A percentile compares a stretch with the other conserved stretches of the same genome.
phyloP scores from a whole-genome alignment of 2,888 invertebrate species.

The Cylloceria caligata region DNA sequence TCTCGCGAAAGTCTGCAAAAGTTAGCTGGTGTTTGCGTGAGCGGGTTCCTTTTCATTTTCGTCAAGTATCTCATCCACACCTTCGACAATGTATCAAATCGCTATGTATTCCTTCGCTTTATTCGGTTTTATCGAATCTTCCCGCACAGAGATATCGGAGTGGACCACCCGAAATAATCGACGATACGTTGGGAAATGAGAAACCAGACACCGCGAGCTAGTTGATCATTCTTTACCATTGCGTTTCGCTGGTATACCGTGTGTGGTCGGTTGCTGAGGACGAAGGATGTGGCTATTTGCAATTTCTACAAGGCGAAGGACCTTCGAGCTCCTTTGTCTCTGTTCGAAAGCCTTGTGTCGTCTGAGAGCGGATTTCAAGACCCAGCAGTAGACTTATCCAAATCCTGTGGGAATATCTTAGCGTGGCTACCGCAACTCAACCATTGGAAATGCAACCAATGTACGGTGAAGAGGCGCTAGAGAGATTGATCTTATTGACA shows the following conservation, averaged over 20 bases:
- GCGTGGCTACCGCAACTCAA: neutral
- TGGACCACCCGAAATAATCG: conserved; percentile 76
- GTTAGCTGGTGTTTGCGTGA: neutral
- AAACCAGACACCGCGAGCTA: conserved; percentile 57
- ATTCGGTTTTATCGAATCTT: conserved; percentile 16
- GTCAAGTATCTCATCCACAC: conserved; percentile 22
- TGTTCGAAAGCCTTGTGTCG: conserved; percentile 62
- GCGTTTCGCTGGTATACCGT: conserved; percentile 46
- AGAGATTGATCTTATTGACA: conserved; percentile 40
- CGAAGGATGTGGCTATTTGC: conserved; percentile 31
- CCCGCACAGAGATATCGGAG: neutral
- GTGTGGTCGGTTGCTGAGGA: conserved; percentile 19
- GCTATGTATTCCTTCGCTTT: conserved; percentile 31
- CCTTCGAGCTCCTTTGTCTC: conserved; percentile 62
- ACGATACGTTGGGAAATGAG: conserved; percentile 57
- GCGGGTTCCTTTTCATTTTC: conserved; percentile 30
- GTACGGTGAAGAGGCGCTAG: neutral
- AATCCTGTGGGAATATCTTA: conserved; percentile 7
- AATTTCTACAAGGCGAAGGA: conserved; percentile 52
- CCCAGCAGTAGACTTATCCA: neutral
- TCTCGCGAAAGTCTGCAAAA: conserved; percentile 44
- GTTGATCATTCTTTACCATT: conserved; percentile 43
- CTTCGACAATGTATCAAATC: conserved; percentile 54
- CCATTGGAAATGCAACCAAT: neutral
- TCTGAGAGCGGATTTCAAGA: conserved; percentile 51